Conservation (phyloP, 1,140 invertebrate species). For the Plectus sambesii region DNA sequence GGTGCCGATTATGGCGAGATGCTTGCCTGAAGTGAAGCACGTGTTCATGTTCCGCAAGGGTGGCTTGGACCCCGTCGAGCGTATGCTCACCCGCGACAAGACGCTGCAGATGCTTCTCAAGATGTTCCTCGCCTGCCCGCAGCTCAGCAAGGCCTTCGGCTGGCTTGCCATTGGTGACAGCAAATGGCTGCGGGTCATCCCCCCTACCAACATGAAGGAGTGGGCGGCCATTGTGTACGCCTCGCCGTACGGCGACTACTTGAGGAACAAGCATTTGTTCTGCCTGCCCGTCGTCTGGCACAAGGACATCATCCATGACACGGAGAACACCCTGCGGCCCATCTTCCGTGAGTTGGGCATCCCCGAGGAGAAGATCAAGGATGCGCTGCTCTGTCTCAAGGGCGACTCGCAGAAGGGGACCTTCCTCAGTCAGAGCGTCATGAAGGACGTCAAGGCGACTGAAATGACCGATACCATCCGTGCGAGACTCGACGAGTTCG, state of each 20-base stretch:
- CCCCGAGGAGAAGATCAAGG: conserved; percentile 5
- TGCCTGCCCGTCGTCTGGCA: conserved; percentile 11
- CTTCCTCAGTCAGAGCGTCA: neutral
- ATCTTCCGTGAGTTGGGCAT: conserved; percentile 14
- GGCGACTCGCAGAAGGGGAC: conserved; percentile 13
- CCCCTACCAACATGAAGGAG: neutral
- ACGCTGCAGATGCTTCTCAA: neutral
- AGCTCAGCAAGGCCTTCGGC: conserved; percentile 2
- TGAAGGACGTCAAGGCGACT: conserved; percentile 5
- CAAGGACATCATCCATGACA: conserved; percentile 12
- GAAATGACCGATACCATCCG: neutral
- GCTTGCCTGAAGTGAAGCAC: conserved; percentile 11
- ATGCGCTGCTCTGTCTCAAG: conserved; percentile 5
- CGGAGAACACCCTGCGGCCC: neutral
- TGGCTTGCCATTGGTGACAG: no score
- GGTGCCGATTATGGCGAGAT: conserved; percentile 2
- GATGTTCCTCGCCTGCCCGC: conserved; percentile 6
- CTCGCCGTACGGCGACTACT: conserved; percentile 12
- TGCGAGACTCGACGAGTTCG: neutral
- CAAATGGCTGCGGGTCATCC: no score
- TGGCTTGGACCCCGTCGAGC: conserved; percentile 14
- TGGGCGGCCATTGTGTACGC: conserved; percentile 11
- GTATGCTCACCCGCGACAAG: neutral
- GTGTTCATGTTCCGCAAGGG: conserved; percentile 21
- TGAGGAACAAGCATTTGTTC: conserved; percentile 7